Conservation (phyloP, 2,797 vertebrate genomes). For the Graptemys geographica region DNA sequence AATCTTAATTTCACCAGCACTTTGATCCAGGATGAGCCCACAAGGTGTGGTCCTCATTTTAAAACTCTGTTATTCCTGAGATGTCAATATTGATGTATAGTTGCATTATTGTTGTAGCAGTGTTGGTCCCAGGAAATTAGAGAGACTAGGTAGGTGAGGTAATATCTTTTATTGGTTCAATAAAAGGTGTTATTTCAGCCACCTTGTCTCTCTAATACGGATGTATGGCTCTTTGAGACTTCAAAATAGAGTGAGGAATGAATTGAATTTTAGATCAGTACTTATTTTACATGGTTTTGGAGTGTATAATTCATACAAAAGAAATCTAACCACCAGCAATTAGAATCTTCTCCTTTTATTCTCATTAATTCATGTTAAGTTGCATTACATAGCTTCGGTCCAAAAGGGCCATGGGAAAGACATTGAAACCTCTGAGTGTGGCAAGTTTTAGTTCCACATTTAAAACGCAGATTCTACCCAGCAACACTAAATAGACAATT, state of each 20-base stretch:
- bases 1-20: background rate
- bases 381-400: background rate
- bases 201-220: background rate
- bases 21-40: background rate
- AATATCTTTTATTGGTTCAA: background rate
- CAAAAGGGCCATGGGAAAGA: background rate
- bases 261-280: background rate
- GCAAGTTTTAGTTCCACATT: background rate
- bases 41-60: background rate
- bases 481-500: background rate
- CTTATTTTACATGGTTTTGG: background rate
- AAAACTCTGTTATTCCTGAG: background rate
- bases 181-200: no score
- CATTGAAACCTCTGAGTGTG: background rate
- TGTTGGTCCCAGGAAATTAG: background rate
- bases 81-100: background rate
- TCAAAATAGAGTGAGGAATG: background rate
- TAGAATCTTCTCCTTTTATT: background rate
- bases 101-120: background rate
- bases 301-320: background rate
- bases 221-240: background rate
- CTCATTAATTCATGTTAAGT: no score
- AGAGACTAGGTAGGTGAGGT: background rate
- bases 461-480: background rate
- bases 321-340: background rate